These are phyloP conservation scores for Pitangus sulphuratus DNA, from an alignment of 2,797 vertebrate species.

Conservation along the genomic window DNA sequence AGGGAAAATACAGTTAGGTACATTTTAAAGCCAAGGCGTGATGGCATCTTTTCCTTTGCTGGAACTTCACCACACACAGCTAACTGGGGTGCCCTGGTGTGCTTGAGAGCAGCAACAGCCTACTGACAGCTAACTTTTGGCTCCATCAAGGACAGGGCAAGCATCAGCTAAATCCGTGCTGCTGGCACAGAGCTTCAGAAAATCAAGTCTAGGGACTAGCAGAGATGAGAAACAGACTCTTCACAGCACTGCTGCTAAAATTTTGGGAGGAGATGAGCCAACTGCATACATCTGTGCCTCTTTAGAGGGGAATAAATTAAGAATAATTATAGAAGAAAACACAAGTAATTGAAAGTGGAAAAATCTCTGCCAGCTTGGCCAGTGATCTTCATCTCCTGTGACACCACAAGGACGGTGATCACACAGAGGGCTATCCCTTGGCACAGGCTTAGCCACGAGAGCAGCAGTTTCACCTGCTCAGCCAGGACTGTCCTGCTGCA, in stretches of 20 bases:
- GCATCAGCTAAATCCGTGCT: neutral
- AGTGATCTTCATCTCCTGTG: neutral
- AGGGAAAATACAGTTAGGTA: neutral
- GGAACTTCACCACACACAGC: neutral
- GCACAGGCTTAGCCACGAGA: neutral
- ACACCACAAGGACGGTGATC: accelerated
- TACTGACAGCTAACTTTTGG: neutral
- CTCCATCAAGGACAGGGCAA: neutral
- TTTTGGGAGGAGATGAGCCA: neutral
- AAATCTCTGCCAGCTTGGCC: neutral
- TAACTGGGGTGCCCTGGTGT: accelerated
- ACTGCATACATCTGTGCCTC: neutral
- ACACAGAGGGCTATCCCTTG: neutral
- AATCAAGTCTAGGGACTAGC: neutral
- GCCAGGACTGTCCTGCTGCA: neutral
- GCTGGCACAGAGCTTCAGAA: neutral
- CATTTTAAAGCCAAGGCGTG: neutral
- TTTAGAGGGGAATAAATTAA: neutral
- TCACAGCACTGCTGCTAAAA: neutral
- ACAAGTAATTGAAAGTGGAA: neutral
- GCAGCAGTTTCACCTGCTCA: neutral
- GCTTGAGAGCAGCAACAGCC: accelerated
- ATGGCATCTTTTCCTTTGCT: neutral
- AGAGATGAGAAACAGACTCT: neutral
- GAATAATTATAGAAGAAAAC: neutral